Percentiles rank a stretch among this genome's conserved stretches.
Conservation (phyloP, 2,888 invertebrate species). For the Pediacus dermestoides region DNA sequence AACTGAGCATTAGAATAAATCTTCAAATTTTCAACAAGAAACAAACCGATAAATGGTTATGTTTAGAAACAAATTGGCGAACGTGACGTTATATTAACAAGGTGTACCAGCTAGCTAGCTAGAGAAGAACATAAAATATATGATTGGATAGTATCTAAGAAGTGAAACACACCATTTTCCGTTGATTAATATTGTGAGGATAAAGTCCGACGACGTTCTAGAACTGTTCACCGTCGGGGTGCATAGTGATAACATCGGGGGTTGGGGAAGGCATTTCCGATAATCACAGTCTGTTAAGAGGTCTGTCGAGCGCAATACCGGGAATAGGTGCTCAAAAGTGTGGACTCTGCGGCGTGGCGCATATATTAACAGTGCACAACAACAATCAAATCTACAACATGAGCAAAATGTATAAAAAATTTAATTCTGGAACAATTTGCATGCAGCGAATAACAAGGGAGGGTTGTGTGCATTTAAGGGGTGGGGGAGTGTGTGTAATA, state of each 20-base stretch:
- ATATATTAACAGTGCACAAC: constrained; percentile 46
- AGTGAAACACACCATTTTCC: not conserved
- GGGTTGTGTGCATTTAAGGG: constrained; percentile 40
- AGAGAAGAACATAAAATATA: not conserved
- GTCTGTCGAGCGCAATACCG: constrained; percentile 44
- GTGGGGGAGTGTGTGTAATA: constrained; percentile 31
- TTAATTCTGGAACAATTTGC: constrained; percentile 42
- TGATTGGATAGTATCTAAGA: constrained; percentile 1
- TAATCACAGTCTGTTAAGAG: constrained; percentile 53
- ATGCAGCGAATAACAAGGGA: constrained; percentile 44
- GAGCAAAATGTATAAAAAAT: constrained; percentile 48
- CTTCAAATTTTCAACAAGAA: no score
- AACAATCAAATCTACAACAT: constrained; percentile 45
- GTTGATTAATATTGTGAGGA: constrained; percentile 10
- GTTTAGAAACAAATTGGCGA: no score
- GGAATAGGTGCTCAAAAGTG: constrained; percentile 40
- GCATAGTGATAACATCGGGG: constrained; percentile 41
- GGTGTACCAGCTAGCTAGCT: not conserved
- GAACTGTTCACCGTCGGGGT: constrained; percentile 26
- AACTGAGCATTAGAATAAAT: no score
- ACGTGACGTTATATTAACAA: no score
- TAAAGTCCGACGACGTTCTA: constrained; percentile 17
- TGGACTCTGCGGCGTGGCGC: constrained; percentile 48
- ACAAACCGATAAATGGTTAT: no score
- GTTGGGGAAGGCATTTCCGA: constrained; percentile 52